These are phyloP conservation scores for Augiades crinisus DNA, from an alignment of 2,888 invertebrate genomes.

Conservation along the genomic window DNA sequence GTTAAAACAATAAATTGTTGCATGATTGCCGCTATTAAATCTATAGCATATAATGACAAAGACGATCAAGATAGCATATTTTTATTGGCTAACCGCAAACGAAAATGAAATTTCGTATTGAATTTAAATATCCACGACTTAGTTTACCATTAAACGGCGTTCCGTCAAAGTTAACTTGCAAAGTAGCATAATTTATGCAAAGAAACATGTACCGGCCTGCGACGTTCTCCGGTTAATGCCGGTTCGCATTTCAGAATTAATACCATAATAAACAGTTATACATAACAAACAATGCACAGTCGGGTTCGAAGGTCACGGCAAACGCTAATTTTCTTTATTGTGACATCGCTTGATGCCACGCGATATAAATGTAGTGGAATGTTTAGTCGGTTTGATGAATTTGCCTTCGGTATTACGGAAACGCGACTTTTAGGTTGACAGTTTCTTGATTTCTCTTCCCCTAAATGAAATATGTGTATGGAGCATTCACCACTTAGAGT, in stretches of 20 bases:
- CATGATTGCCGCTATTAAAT: slow-evolving; percentile 3
- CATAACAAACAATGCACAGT: slow-evolving; percentile 37
- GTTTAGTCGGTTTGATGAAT: slow-evolving; percentile 39
- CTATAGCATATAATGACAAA: slow-evolving; percentile 2
- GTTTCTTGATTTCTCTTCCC: not conserved
- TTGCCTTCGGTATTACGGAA: slow-evolving; percentile 5
- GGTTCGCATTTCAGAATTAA: slow-evolving; percentile 55
- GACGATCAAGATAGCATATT: slow-evolving; percentile 6
- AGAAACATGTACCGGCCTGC: slow-evolving; percentile 68
- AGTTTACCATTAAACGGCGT: slow-evolving; percentile 2
- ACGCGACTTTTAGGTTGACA: not conserved
- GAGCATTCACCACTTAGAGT: too few relatives aligned
- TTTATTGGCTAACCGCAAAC: not conserved
- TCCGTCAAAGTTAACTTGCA: slow-evolving; percentile 20
- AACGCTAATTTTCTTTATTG: slow-evolving; percentile 64
- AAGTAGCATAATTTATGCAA: slow-evolving; percentile 66
- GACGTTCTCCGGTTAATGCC: slow-evolving; percentile 61
- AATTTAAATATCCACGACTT: slow-evolving; percentile 28
- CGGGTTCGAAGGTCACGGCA: slow-evolving; percentile 54
- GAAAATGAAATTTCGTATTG: slow-evolving; percentile 22
- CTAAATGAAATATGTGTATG: too few relatives aligned
- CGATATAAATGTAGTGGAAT: slow-evolving; percentile 50
- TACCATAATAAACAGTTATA: slow-evolving; percentile 57
- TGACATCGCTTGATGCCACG: slow-evolving; percentile 56
- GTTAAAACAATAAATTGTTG: slow-evolving; percentile 2